Evolutionary conservation across 2,113 vertebrate species (phyloP), one percentile per base, ranked within the genome.

Genomic region (Myotis lucifugus): DNA sequence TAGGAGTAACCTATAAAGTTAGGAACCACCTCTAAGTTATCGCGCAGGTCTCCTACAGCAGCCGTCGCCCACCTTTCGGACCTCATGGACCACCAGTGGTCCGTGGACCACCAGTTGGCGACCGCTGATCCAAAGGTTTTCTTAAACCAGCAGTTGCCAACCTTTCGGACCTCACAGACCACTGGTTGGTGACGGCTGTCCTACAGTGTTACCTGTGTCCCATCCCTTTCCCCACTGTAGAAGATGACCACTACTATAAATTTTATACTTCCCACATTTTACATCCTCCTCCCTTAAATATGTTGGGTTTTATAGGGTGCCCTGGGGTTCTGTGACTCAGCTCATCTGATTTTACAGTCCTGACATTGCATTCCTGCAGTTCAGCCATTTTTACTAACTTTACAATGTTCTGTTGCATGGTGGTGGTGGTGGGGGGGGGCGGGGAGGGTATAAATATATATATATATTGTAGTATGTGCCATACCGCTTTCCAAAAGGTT

Each of bases 1-100:
- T 27, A 1, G 4, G 0, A 3, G 21, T 37, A 5, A 8, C 4
- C 1, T 14, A 8, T 34, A 0, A 5, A 13, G 10, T 46, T 37
- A 9, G 2, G 11, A 52, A 7, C 78, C 8, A 19, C 76, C 34
- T 54, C 52, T 27, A 3, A 4, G 25, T 23, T 13, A 52, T 12
- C 40, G 6, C 10, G 3, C 42, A 19, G 10, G 2, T 46, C 46
- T 32, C 76, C 23, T 61, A 12, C 25, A 61, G 23, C 23, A 59
- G 56, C 23, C 1, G 56, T 59, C 3, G 3, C 59, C 59, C 27
- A 27, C 19, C 54, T 56, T 21, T 56, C 54, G 54, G 7, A 56
- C 19, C 54, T 21, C 1, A 3, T 0, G 54, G 54, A 21, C 54
- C 54, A 56, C 54, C 54, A 9, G 18, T 21, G 42, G 42, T 42